phyloP scores from a whole-genome alignment of 2,888 invertebrate genomes.

The Nasonia oneida region DNA sequence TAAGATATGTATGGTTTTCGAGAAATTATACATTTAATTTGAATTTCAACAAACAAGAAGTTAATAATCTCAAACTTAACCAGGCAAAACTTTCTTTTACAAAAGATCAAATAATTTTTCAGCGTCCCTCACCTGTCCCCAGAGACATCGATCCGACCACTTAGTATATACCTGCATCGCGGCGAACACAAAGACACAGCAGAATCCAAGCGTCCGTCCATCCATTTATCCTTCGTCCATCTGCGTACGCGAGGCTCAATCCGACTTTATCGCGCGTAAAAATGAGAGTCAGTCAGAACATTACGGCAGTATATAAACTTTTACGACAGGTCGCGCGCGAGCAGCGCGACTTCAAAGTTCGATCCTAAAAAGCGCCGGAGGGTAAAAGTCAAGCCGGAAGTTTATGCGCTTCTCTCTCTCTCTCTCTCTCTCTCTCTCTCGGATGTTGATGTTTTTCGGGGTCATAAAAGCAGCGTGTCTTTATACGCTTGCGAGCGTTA shows the following conservation, averaged over 20 bases:
- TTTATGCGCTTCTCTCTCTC: constrained; percentile 10
- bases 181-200: neutral
- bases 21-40: no score
- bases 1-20: no score
- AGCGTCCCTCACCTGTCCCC: no score
- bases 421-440: neutral
- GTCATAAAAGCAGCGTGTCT: constrained; percentile 7
- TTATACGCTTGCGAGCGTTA: neutral
- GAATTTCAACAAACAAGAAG: no score
- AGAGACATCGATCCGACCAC: neutral
- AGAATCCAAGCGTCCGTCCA: neutral
- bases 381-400: constrained; percentile 17
- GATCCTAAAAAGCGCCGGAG: neutral
- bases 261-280: neutral
- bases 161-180: neutral
- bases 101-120: no score
- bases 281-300: neutral
- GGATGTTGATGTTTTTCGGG: constrained; percentile 30
- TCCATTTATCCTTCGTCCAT: neutral
- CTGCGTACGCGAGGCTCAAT: neutral
- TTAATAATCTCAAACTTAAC: neutral
- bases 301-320: neutral
- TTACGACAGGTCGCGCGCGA: neutral
- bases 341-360: neutral
- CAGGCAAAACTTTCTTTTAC: neutral